A percentile compares a stretch with the other conserved stretches of the same genome.
Conservation (phyloP, 2,797 vertebrate genomes). For the Ctenochaetus hawaiiensis region DNA sequence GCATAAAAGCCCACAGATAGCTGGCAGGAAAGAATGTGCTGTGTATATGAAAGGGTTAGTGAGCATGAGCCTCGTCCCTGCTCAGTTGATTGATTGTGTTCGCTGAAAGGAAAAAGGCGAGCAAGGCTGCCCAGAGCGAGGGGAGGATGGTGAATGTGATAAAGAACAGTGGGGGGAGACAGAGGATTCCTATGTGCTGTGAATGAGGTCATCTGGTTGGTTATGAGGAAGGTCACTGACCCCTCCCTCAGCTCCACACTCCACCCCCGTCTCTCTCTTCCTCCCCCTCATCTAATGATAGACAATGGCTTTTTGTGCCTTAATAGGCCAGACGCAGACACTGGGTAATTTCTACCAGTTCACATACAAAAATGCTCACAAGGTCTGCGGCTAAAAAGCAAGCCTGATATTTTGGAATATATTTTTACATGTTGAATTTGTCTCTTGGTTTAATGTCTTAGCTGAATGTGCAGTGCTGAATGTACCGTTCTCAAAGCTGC, state of each 20-base stretch:
- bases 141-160: slow-evolving; percentile 62
- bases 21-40: slow-evolving; percentile 62
- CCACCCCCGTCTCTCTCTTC: slow-evolving; percentile 53
- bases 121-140: slow-evolving; percentile 43
- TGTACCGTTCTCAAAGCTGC: not conserved
- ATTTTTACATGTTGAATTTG: slow-evolving; percentile 29
- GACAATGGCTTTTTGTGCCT: slow-evolving; percentile 81
- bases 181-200: slow-evolving; percentile 79
- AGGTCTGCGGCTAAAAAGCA: slow-evolving; percentile 45
- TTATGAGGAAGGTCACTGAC: slow-evolving; percentile 74
- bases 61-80: slow-evolving; percentile 46
- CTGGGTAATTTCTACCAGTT: slow-evolving; percentile 60
- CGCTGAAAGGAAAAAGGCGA: slow-evolving; percentile 57
- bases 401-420: slow-evolving; percentile 6
- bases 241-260: slow-evolving; percentile 63
- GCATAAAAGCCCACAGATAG: slow-evolving; percentile 51
- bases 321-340: slow-evolving; percentile 66
- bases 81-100: slow-evolving; percentile 76
- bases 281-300: slow-evolving; percentile 59
- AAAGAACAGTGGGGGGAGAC: slow-evolving; percentile 66
- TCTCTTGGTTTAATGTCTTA: slow-evolving; percentile 19
- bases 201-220: slow-evolving; percentile 86
- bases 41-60: slow-evolving; percentile 60
- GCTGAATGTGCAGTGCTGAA: not conserved
- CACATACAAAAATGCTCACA: slow-evolving; percentile 41